Evolutionary conservation across 2,888 invertebrate genomes (phyloP), one percentile per base, ranked within the genome.

Genomic region (Polydrusus pterygomalis): DNA sequence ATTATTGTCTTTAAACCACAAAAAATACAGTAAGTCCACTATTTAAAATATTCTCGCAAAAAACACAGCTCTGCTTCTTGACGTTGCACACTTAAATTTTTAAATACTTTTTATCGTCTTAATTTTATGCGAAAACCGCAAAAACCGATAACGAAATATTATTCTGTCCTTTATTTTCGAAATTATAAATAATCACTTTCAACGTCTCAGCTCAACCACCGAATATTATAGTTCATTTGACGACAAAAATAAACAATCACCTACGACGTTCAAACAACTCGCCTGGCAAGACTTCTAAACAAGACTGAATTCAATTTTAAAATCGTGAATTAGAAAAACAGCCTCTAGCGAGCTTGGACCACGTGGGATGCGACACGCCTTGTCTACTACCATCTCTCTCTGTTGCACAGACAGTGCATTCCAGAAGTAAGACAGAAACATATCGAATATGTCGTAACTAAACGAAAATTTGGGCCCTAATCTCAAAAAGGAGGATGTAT

Each of bases 271-370:
- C 40, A 9, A 18, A 20, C 63, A 38, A 63, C 54, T 25, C 18
- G 30, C 70, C 25, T 20, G 1, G 8, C 5, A 11, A 17, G 17
- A 20, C 20, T 38, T 71, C 64, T 62, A 25, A 34, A 54, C 54
- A 43, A 54, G 25, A 72, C 72, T 72, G 49, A 25, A 25, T 25
- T 25, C 25, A 25, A 72, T 11, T 65, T 56, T 10, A 43, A 64
- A 72, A 58, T 56, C 17, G 17, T n/a, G 17, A 58, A 68, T 43
- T 25, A 10, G 38, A 18, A 45, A 72, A 69, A 69, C 69, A 69
- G 69, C 69, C 72, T 72, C 72, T 65, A 58, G 64, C 56, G 56
- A 30, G 40, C 47, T 54, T 72, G 72, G 72, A 13, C 65, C 72
- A 72, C 58, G 72, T 65, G 65, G 47, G 67, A 56, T 58, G 18